Percentiles rank a stretch among this genome's conserved stretches.
Evolutionary conservation across 2,113 vertebrate species (phyloP).

Genomic region (Chlorodrepanis virens): DNA sequence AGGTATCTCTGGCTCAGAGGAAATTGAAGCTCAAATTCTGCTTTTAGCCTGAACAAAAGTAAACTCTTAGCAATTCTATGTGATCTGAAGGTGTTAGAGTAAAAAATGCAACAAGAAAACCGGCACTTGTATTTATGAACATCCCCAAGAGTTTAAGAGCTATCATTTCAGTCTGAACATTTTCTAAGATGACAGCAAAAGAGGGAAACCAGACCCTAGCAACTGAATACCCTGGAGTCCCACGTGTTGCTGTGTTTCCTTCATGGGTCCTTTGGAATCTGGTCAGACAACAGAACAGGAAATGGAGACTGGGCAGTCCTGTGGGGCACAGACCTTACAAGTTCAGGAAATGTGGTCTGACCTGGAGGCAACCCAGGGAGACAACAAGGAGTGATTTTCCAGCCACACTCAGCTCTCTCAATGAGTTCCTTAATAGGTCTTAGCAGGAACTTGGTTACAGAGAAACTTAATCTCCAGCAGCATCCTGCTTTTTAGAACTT

Average conservation of each 20-base stretch:
- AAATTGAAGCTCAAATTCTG: neutral
- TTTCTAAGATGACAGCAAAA: neutral
- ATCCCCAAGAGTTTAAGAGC: neutral
- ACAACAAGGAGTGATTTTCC: neutral
- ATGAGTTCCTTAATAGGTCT: neutral
- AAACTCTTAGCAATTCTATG: neutral
- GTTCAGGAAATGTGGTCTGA: neutral
- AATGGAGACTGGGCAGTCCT: neutral
- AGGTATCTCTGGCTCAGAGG: neutral
- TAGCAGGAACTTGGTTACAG: neutral
- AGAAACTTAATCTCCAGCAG: neutral
- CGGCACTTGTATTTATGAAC: neutral
- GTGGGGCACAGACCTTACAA: fast-evolving
- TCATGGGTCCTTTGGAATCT: neutral
- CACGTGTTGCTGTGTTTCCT: neutral
- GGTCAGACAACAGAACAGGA: neutral
- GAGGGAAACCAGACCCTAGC: neutral
- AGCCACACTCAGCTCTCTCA: neutral
- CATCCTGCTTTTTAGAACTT: neutral
- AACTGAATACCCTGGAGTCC: neutral
- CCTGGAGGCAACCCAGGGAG: neutral
- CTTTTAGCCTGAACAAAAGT: neutral
- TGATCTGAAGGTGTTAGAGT: neutral
- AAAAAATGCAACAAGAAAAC: neutral
- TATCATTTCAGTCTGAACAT: neutral